Percentiles rank a stretch among this genome's conserved stretches.
phyloP scores from a whole-genome alignment of 2,113 vertebrate genomes.

The Verasper variegatus region DNA sequence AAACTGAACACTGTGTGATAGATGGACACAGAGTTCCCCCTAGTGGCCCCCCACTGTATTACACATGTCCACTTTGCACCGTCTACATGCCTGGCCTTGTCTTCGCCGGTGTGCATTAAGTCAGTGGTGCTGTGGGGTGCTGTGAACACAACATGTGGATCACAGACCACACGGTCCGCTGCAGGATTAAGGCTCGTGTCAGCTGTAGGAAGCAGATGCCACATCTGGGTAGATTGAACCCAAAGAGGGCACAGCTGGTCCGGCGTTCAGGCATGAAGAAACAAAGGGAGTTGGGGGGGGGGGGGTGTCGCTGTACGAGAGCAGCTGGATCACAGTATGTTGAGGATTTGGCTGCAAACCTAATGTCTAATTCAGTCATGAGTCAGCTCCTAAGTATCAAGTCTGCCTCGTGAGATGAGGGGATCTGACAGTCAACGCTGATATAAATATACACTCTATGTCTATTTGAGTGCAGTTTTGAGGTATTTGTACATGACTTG shows the following conservation, averaged over 20 bases:
- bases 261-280: slow-evolving; percentile 39
- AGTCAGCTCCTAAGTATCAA: slow-evolving; percentile 28
- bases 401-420: background rate
- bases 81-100: background rate
- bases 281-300: slow-evolving; percentile 21
- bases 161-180: background rate
- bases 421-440: background rate
- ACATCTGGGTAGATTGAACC: slow-evolving; percentile 33
- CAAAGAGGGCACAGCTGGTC: slow-evolving; percentile 59
- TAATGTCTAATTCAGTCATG: slow-evolving; percentile 17
- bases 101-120: background rate
- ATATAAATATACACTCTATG: too few relatives aligned
- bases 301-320: slow-evolving; percentile 28
- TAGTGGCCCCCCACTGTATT: slow-evolving; percentile 26
- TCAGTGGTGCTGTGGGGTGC: background rate
- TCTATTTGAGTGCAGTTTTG: too few relatives aligned
- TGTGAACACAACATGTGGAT: background rate
- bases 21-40: slow-evolving; percentile 49
- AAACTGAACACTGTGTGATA: background rate
- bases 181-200: slow-evolving; percentile 6
- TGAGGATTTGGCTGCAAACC: slow-evolving; percentile 15
- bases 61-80: background rate
- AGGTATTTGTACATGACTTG: too few relatives aligned
- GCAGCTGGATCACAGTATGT: slow-evolving; percentile 63
- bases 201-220: slow-evolving; percentile 33